phyloP scores from a whole-genome alignment of 2,797 vertebrate species.

The Hydrophis major region DNA sequence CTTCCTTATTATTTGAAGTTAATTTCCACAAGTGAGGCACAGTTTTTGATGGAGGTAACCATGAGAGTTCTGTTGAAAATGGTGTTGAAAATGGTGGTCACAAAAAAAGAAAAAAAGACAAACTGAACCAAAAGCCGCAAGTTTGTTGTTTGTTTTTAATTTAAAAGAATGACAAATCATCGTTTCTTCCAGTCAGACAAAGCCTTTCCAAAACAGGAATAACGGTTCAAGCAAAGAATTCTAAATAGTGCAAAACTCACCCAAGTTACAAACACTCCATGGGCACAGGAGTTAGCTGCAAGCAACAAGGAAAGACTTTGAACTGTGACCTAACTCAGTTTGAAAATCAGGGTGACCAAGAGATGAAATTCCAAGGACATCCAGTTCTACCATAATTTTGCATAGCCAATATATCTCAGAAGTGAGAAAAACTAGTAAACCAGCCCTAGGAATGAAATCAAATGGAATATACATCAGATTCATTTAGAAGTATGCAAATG shows the following conservation, averaged over 20 bases:
- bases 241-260: constrained; percentile 66
- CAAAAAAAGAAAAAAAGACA: constrained; percentile 7
- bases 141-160: constrained; percentile 74
- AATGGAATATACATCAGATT: constrained; percentile 37
- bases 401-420: constrained; percentile 42
- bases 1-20: neutral
- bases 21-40: neutral
- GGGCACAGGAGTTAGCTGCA: constrained; percentile 48
- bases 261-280: constrained; percentile 52
- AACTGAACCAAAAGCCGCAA: constrained; percentile 57
- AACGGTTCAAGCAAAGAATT: constrained; percentile 61
- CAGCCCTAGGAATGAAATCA: constrained; percentile 38
- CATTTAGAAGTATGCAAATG: neutral
- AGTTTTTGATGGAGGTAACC: neutral
- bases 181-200: constrained; percentile 63
- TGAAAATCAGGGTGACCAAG: neutral
- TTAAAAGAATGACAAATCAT: constrained; percentile 73
- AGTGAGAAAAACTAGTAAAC: constrained; percentile 29
- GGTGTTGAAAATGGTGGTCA: neutral
- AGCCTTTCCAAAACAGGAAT: constrained; percentile 61
- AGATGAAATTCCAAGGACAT: constrained; percentile 32
- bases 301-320: constrained; percentile 16
- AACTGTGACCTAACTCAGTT: constrained; percentile 24
- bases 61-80: neutral
- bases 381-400: constrained; percentile 44